Percentiles rank a stretch among this genome's conserved stretches.
phyloP scores from a whole-genome alignment of 2,797 vertebrate species.

The Thripadectes ignobilis region DNA sequence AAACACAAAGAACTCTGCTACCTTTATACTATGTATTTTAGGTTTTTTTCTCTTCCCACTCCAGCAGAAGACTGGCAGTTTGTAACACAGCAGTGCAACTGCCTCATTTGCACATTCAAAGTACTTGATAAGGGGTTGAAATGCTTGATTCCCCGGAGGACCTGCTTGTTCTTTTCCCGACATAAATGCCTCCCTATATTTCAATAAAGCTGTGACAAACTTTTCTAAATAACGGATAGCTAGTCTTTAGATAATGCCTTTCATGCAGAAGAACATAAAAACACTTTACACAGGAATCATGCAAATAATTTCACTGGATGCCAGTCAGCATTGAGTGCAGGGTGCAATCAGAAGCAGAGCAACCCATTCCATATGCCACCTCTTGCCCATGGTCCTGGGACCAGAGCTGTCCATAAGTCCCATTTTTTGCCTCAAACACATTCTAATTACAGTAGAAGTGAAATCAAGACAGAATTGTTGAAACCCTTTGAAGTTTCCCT shows the following conservation, averaged over 20 bases:
- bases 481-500: background rate
- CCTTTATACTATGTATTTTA: background rate
- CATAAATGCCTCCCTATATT: background rate
- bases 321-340: background rate
- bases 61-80: background rate
- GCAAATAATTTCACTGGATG: background rate
- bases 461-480: background rate
- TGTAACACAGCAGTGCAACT: background rate
- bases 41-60: background rate
- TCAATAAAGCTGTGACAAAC: background rate
- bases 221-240: background rate
- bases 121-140: background rate
- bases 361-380: background rate
- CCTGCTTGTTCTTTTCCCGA: background rate
- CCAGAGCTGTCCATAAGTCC: fast-evolving
- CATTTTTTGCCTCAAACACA: background rate
- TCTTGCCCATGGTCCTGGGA: background rate
- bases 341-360: background rate
- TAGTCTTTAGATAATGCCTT: background rate
- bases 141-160: background rate
- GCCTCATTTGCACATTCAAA: background rate
- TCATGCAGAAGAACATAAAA: background rate
- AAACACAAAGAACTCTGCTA: background rate
- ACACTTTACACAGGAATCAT: background rate
- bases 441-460: background rate